phyloP scores from a whole-genome alignment of 2,113 vertebrate genomes.

The Oreochromis aureus region DNA sequence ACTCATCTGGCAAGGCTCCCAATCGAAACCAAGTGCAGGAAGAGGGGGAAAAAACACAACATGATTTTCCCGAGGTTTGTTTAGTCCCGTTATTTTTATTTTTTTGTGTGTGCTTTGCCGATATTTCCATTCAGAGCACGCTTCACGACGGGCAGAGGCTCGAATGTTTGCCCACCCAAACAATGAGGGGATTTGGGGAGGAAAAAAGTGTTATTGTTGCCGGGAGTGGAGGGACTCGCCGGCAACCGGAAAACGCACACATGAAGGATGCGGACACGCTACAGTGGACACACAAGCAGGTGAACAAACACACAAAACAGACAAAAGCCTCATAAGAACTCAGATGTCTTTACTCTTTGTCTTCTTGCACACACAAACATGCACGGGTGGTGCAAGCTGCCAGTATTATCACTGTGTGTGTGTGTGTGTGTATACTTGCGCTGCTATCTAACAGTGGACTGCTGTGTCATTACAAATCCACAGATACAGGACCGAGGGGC shows the following conservation, averaged over 20 bases:
- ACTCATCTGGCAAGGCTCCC: conserved; percentile 24
- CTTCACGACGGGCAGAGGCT: conserved; percentile 34
- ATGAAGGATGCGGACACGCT: conserved; percentile 1
- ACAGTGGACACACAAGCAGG: conserved; percentile 13
- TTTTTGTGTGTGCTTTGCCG: neutral
- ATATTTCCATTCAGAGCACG: conserved; percentile 45
- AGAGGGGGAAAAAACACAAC: neutral
- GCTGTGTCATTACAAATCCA: neutral
- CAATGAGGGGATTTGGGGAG: conserved; percentile 56
- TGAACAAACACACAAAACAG: conserved; percentile 2
- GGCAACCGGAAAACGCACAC: conserved; percentile 12
- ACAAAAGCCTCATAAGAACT: conserved; percentile 14
- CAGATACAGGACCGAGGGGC: neutral
- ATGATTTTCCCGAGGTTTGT: neutral
- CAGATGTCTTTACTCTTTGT: conserved; percentile 23
- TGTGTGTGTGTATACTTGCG: neutral
- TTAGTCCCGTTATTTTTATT: neutral
- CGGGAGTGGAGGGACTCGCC: conserved; percentile 11
- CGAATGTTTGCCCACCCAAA: conserved; percentile 55
- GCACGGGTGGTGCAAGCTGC: conserved; percentile 2
- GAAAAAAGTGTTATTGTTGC: conserved; percentile 42
- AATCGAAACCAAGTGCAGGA: conserved; percentile 35
- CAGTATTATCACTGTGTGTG: conserved; percentile 1
- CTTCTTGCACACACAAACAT: neutral
- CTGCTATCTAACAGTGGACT: neutral